Base-by-base conservation (phyloP, 2,113 vertebrate species). In the Miniopterus natalensis region DNA sequence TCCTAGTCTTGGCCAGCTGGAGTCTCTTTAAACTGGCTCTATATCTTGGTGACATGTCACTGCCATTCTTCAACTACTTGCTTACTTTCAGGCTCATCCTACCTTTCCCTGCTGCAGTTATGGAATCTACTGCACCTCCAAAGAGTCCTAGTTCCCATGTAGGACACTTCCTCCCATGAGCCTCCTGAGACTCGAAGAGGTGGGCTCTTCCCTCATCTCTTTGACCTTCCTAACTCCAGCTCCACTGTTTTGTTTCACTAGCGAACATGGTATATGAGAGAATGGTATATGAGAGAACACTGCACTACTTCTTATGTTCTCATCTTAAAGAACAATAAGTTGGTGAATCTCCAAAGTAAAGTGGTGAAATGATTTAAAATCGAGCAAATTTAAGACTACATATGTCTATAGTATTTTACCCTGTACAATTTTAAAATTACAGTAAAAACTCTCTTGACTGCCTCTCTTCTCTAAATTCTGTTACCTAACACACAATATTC, bases 381-480 rank as follows among this genome's bases (percentile, higher is more conserved):
- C 1, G 5, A 53, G 47, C 29, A 78, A 66, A 66, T 71, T 93
- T 81, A 83, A 70, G 45, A 92, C 2, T 70, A 86, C 47, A 31
- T 66, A 63, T 57, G 20, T 93, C 47, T 70, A n/a, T 0, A 80
- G 57, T 57, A 87, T 14, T 70, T 18, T 80, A 66, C 4, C 29
- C 17, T 88, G 36, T 20, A 68, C 42, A 79, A 91, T 23, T 94
- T 7, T 77, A 61, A 85, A 87, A 75, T 25, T 65, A 17, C 1
- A 88, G 10, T 79, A 61, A 92, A 88, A 83, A 29, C 21, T 90
- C 51, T 53, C 51, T 36, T 31, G 31, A 68, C 8, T 51, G 20
- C 1, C 49, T 73, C 17, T 20, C 55, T 91, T 57, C 49, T 95
- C 90, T 73, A 92, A 77, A 92, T 57, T 79, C 70, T 73, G 47